These are phyloP conservation scores for Ornithorhynchus anatinus DNA, from an alignment of 2,113 vertebrate genomes.

Conservation along the genomic window DNA sequence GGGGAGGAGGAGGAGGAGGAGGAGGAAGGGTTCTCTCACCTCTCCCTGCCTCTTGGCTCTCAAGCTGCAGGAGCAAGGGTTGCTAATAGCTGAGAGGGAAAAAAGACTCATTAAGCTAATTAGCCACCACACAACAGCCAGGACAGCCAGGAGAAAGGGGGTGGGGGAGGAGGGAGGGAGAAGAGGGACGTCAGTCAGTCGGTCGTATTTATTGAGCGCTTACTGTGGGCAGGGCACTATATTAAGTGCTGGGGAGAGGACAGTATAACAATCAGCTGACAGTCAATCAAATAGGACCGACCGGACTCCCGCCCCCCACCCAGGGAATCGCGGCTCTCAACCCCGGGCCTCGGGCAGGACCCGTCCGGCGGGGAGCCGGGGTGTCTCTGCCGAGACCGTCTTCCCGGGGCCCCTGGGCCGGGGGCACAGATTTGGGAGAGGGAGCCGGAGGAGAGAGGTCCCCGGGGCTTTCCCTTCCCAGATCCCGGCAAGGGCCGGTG, in stretches of 20 bases:
- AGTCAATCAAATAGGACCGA: no score
- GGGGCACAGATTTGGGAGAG: rapidly evolving
- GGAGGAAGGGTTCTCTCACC: no score
- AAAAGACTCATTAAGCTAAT: background rate
- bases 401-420: background rate
- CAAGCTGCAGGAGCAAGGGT: background rate
- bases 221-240: no score
- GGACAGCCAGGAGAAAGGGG: background rate
- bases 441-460: background rate
- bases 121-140: background rate
- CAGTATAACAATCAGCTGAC: no score
- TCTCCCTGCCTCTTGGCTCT: background rate
- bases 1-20: background rate
- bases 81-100: rapidly evolving
- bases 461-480: background rate
- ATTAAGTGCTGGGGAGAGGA: no score
- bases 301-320: background rate
- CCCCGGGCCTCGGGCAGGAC: background rate
- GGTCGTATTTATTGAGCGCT: no score
- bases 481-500: no score
- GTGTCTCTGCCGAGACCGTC: background rate
- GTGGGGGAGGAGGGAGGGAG: background rate
- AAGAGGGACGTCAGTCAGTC: no score
- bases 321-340: no score
- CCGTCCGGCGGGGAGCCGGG: background rate